Evolutionary conservation across 1,140 invertebrate genomes (phyloP), one percentile per base, ranked within the genome.

Genomic region (Heliconius nattereri): DNA sequence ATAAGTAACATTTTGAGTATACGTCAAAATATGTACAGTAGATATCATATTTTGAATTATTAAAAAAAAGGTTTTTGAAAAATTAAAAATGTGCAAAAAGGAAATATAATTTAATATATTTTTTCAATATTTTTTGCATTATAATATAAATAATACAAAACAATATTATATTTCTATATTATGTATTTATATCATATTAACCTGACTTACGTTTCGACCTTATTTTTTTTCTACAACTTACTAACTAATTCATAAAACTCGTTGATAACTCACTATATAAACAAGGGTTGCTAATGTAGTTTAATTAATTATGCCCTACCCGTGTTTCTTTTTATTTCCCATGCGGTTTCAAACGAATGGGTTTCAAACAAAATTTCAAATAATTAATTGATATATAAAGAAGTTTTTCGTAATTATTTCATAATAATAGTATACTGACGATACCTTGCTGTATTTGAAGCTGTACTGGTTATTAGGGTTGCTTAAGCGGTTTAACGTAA

Each of bases 251-350:
- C 0, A 13, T 66, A 29, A 26, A 66, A 66, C 60, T 66, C 60
- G 60, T 66, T 19, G 11, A 75, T 60, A 49, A 40, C 29, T 23
- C 49, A 52, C 29, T 76, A 32, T 35, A 71, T 26, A 72, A 76
- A 71, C 70, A 80, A 52, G 74, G 76, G 72, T 71, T 60, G 72
- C 32, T 49, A 78, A 66, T 40, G 79, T 76, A 78, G 40, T 78
- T 81, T 78, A 73, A 81, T 81, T 78, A 81, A 72, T 37, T 54
- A 11, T 45, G 80, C 73, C 80, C 80, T 52, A 66, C 80, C 80
- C 76, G 78, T 83, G 76, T 81, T 85, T 81, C 73, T 45, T 52
- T 75, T 72, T 79, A 79, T 80, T 76, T 79, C 76, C 79, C 76
- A 57, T 29, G n/a, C 73, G 80, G 37, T 76, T 76, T 37, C 35